Evolutionary conservation across 2,888 invertebrate species (phyloP).

Genomic region (Fragum sueziense): DNA sequence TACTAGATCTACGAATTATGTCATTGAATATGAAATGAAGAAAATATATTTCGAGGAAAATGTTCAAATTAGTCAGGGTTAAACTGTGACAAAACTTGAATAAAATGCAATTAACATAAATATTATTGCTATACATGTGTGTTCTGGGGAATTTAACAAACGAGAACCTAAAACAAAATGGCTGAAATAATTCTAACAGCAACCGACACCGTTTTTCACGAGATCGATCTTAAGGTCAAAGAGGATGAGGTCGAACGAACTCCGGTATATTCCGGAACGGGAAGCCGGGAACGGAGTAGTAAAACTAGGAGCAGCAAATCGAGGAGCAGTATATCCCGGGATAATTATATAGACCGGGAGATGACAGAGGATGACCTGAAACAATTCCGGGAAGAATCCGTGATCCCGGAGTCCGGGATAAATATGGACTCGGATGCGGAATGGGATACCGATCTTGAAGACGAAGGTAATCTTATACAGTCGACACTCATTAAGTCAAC

Average conservation of each 20-base stretch:
- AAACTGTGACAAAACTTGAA: too few relatives aligned
- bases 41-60: too few relatives aligned
- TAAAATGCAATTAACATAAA: too few relatives aligned
- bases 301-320: neutral
- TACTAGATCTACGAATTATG: too few relatives aligned
- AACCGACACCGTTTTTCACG: constrained; percentile 45
- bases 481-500: too few relatives aligned
- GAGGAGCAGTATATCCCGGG: neutral
- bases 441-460: constrained; percentile 66
- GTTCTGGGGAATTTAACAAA: neutral
- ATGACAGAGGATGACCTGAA: constrained; percentile 2
- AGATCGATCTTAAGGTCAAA: constrained; percentile 27
- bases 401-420: neutral
- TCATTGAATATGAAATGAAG: too few relatives aligned
- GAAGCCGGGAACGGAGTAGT: neutral
- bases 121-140: neutral
- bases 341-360: neutral
- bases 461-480: too few relatives aligned
- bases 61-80: too few relatives aligned
- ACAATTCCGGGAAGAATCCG: neutral
- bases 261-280: neutral
- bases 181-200: neutral
- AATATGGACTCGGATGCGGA: constrained; percentile 50
- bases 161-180: neutral
- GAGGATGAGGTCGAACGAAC: neutral